These are phyloP conservation scores for Parotocinclus haroldoi DNA, from an alignment of 2,797 vertebrate species.

Conservation along the genomic window DNA sequence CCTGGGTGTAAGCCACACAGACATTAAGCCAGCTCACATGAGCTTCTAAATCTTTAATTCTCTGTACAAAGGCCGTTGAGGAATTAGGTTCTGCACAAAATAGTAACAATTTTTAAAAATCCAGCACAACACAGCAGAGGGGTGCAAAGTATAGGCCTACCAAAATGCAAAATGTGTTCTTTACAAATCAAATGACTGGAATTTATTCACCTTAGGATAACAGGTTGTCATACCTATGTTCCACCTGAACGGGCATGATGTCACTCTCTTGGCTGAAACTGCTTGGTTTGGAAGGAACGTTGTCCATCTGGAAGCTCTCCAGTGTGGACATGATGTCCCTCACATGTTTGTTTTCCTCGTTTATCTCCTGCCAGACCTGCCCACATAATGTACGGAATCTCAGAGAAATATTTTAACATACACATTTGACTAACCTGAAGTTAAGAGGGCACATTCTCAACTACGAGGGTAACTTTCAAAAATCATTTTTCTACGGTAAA, in stretches of 20 bases:
- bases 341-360: slow-evolving; percentile 88
- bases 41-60: slow-evolving; percentile 9
- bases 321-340: slow-evolving; percentile 91
- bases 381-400: background rate
- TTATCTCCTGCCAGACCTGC: slow-evolving; percentile 94
- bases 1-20: too few species aligned
- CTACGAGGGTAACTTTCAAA: too few species aligned
- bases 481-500: too few species aligned
- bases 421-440: too few species aligned
- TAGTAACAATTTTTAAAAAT: background rate
- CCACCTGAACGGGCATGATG: slow-evolving; percentile 83
- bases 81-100: background rate
- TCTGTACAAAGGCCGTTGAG: background rate
- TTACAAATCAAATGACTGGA: too few species aligned
- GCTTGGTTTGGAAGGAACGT: slow-evolving; percentile 77
- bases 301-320: slow-evolving; percentile 87
- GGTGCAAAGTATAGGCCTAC: too few species aligned
- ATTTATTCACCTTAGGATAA: too few species aligned
- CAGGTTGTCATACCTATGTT: slow-evolving; percentile 74
- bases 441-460: too few species aligned
- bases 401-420: background rate
- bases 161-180: too few species aligned
- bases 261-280: slow-evolving; percentile 77
- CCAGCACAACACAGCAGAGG: background rate
- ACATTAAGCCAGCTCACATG: slow-evolving; percentile 62